These are phyloP conservation scores for Eupelmus urozonus DNA, from an alignment of 2,888 invertebrate genomes.

Conservation along the genomic window DNA sequence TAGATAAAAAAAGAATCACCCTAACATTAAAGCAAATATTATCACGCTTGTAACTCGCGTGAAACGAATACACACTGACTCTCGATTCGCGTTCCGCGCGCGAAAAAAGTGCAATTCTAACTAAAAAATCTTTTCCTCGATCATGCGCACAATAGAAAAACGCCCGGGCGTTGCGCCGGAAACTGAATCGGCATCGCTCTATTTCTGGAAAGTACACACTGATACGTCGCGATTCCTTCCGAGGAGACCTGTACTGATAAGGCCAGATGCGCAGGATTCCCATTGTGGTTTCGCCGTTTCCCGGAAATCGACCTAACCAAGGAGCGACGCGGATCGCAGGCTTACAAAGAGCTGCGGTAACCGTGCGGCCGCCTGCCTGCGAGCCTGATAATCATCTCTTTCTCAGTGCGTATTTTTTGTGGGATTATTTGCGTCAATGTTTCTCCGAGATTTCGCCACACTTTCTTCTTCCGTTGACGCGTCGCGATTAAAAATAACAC, in stretches of 20 bases:
- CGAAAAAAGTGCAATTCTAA: no score
- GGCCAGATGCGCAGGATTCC: conserved; percentile 19
- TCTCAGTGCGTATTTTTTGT: conserved; percentile 1
- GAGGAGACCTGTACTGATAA: conserved; percentile 9
- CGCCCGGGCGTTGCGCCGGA: background rate
- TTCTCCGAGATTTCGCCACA: background rate
- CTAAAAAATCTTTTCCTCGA: background rate
- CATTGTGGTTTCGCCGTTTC: conserved; percentile 42
- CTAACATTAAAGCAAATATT: no score
- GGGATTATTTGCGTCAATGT: background rate
- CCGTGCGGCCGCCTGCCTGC: conserved; percentile 10
- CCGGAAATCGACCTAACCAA: conserved; percentile 37
- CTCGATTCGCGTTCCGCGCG: no score
- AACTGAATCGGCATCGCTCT: conserved; percentile 4
- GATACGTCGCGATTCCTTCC: background rate
- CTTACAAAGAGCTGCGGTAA: background rate
- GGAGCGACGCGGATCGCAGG: no score
- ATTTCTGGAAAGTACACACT: conserved; percentile 33
- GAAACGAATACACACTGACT: no score
- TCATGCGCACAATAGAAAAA: conserved; percentile 5
- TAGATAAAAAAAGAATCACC: no score
- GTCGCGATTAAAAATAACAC: background rate
- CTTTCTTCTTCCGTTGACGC: background rate
- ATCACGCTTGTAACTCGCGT: no score
- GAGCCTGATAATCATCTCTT: conserved; percentile 9